These are phyloP conservation scores for Drosophila arawakana DNA, from an alignment of 1,140 invertebrate genomes.

Conservation along the genomic window DNA sequence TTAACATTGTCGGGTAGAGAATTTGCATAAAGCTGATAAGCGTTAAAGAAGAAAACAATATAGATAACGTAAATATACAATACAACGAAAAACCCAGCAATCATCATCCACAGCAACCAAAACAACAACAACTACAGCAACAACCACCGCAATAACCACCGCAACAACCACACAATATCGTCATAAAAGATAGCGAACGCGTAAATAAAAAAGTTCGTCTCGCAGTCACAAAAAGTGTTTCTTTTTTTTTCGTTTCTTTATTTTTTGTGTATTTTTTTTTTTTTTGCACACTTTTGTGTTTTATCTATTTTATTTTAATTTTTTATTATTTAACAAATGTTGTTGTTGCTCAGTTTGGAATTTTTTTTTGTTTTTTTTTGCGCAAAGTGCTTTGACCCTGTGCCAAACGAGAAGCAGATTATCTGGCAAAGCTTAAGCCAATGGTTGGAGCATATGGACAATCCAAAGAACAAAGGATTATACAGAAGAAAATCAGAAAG, in stretches of 20 bases:
- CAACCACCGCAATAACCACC: not conserved
- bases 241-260: slow-evolving; percentile 7
- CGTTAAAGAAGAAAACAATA: slow-evolving; percentile 36
- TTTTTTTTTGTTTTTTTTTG: slow-evolving; percentile 27
- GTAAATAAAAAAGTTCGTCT: slow-evolving; percentile 49
- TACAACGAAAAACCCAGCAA: slow-evolving; percentile 20
- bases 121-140: no score
- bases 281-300: slow-evolving; percentile 50
- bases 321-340: slow-evolving; percentile 25
- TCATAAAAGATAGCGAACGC: slow-evolving; percentile 67
- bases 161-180: slow-evolving; percentile 35
- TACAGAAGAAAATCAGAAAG: not conserved
- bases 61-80: slow-evolving; percentile 33
- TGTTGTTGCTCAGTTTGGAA: slow-evolving; percentile 2
- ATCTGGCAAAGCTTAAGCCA: not conserved
- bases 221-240: slow-evolving; percentile 19
- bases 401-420: slow-evolving; percentile 46
- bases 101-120: slow-evolving; percentile 19
- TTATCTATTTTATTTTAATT: slow-evolving; percentile 31
- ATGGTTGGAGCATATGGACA: slow-evolving; percentile 20
- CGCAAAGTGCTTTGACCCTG: slow-evolving; percentile 79
- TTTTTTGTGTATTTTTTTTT: slow-evolving; percentile 17
- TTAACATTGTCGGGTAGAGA: slow-evolving; percentile 39
- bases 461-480: slow-evolving; percentile 9
- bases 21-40: slow-evolving; percentile 71